phyloP scores from a whole-genome alignment of 1,140 invertebrate species.

The Delia radicum region DNA sequence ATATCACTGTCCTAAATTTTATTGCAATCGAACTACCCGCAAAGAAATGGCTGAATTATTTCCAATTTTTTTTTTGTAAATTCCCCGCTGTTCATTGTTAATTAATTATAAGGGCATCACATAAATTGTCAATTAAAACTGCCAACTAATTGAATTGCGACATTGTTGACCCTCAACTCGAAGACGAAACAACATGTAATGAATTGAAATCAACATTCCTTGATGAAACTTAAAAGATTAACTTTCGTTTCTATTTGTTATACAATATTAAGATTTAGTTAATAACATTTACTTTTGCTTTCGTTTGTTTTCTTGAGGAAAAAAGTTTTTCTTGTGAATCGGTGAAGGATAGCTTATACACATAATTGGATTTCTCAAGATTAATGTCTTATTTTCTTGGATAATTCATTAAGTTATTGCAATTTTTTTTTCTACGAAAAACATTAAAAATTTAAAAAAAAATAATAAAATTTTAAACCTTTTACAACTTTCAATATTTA shows the following conservation, averaged over 20 bases:
- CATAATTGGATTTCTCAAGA: no score
- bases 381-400: no score
- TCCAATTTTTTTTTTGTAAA: not conserved
- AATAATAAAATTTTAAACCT: no score
- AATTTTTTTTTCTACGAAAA: no score
- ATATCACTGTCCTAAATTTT: no score
- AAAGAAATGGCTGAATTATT: no score
- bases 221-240: conserved; percentile 10
- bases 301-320: not conserved
- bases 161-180: not conserved
- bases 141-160: conserved; percentile 17
- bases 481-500: no score
- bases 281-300: not conserved
- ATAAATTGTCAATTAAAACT: conserved; percentile 13
- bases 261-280: conserved; percentile 6
- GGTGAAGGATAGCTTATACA: not conserved
- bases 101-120: not conserved
- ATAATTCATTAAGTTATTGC: no score
- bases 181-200: not conserved
- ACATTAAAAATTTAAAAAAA: no score
- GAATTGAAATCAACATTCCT: not conserved
- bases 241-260: conserved; percentile 3
- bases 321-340: not conserved
- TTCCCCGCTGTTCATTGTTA: not conserved
- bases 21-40: no score